Evolutionary conservation across 2,888 invertebrate genomes (phyloP), one percentile per base, ranked within the genome.

Genomic region (Hirtodrosophila trivittata): DNA sequence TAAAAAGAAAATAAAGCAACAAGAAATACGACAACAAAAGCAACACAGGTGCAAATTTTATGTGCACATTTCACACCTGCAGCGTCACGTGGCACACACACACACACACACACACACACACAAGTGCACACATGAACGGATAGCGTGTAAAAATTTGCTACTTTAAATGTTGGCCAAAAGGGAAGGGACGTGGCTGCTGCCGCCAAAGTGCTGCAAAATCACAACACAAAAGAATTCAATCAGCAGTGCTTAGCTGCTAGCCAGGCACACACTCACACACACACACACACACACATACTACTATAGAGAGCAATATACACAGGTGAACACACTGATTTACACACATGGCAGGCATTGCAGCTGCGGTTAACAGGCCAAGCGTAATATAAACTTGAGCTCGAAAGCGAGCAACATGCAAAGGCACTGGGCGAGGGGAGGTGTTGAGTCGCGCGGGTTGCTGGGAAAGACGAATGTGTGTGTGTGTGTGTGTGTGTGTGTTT

Each of bases 371-470:
- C 81, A 86, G 86, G 77, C 82, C 81, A 80, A 83, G 86, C 86
- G 86, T 80, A 86, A 80, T 86, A 83, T 86, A 82, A 82, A 86
- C 82, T 82, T 82, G 75, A 77, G 78, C 84, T 86, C 65, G 76
- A 82, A 83, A 85, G 81, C 74, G 74, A 62, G 42, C 66, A 38
- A 47, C 39, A 28, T 38, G 35, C 46, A 47, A 41, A 32, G 32
- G 37, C 7, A 10, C 26, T 4, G 6, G 25, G 25, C 6, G 25
- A 25, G 37, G 37, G 35, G 21, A 45, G 54, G 28, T n/a, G 30
- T 28, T 9, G 5, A 13, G 33, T 1, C 1, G 28, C 1, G 28
- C 3, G 28, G 28, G 28, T 7, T 28, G 28, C 2, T 9, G 28
- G n/a, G 35, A 3, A 13, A 41, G 30, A 38, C 16, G 21, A 18